phyloP scores from a whole-genome alignment of 2,888 invertebrate genomes.

The Drymonia ruficornis region DNA sequence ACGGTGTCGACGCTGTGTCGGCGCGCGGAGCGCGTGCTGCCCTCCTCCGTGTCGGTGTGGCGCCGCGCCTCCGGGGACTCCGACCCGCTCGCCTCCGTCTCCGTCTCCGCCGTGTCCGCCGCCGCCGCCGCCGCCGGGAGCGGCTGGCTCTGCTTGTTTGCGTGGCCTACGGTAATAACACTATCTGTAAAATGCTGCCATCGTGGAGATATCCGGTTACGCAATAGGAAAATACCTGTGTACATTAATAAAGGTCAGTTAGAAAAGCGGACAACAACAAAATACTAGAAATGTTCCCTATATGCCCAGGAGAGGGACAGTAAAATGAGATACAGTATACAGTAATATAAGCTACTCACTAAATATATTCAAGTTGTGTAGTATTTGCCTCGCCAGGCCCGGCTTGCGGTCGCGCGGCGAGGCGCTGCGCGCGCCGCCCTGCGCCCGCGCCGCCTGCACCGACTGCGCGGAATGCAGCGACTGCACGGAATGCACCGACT shows the following conservation, averaged over 20 bases:
- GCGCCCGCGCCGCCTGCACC: conserved; percentile 31
- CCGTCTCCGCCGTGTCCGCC: conserved; percentile 10
- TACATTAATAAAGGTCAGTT: too few relatives aligned
- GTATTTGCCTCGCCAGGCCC: conserved; percentile 89
- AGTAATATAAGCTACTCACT: conserved; percentile 67
- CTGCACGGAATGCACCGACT: conserved; percentile 51
- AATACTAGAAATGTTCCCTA: too few relatives aligned
- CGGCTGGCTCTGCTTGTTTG: conserved; percentile 48
- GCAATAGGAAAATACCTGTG: too few relatives aligned
- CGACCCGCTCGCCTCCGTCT: conserved; percentile 10
- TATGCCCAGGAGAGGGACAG: too few relatives aligned
- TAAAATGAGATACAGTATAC: too few relatives aligned
- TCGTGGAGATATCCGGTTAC: too few relatives aligned
- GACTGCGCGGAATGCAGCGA: conserved; percentile 58
- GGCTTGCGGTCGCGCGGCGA: conserved; percentile 70
- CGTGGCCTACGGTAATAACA: conserved; percentile 57
- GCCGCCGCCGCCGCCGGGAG: conserved; percentile 12
- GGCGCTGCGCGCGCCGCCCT: conserved; percentile 55
- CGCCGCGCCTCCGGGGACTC: conserved; percentile 52
- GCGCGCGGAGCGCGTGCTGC: conserved; percentile 90
- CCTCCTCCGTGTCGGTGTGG: conserved; percentile 87
- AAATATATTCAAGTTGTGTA: conserved; percentile 93
- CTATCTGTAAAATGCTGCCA: not conserved
- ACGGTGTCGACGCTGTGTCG: conserved; percentile 95
- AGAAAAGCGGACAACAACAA: too few relatives aligned